These are phyloP conservation scores for Phodopus roborovskii DNA, from an alignment of 2,113 vertebrate genomes.

Conservation along the genomic window DNA sequence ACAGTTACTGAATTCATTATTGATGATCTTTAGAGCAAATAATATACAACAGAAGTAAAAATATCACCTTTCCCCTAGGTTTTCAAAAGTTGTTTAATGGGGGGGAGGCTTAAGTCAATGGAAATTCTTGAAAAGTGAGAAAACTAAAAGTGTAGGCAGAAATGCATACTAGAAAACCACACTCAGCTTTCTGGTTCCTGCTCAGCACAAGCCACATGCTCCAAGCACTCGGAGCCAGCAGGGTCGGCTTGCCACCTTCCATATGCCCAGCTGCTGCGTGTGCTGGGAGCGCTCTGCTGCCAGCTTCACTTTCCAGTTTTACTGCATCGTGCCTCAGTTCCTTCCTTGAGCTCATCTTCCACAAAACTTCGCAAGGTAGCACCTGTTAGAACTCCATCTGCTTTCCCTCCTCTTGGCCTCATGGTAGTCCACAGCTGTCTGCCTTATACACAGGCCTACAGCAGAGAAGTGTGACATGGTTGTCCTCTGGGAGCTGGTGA, in stretches of 20 bases:
- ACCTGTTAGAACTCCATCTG: neutral
- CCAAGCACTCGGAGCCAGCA: neutral
- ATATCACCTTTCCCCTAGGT: neutral
- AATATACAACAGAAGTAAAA: constrained; percentile 31
- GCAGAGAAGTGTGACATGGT: neutral
- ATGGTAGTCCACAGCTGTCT: neutral
- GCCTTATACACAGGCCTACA: neutral
- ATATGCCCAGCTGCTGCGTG: neutral
- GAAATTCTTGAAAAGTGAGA: constrained; percentile 2
- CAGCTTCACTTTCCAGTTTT: neutral
- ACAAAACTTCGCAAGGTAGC: neutral
- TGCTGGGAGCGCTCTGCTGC: neutral
- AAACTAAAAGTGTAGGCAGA: neutral
- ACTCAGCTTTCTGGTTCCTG: neutral
- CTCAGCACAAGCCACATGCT: neutral
- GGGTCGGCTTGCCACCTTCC: neutral
- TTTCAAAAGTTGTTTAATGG: constrained; percentile 52
- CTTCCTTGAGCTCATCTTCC: neutral
- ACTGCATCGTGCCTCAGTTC: too few relatives aligned
- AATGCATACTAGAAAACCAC: neutral
- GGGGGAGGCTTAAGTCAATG: neutral
- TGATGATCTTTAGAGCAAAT: constrained; percentile 46
- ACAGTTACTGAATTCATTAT: neutral
- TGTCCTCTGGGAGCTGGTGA: neutral
- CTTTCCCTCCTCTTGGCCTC: neutral